Evolutionary conservation across 2,113 vertebrate species (phyloP).

Genomic region (Rallus limicola): DNA sequence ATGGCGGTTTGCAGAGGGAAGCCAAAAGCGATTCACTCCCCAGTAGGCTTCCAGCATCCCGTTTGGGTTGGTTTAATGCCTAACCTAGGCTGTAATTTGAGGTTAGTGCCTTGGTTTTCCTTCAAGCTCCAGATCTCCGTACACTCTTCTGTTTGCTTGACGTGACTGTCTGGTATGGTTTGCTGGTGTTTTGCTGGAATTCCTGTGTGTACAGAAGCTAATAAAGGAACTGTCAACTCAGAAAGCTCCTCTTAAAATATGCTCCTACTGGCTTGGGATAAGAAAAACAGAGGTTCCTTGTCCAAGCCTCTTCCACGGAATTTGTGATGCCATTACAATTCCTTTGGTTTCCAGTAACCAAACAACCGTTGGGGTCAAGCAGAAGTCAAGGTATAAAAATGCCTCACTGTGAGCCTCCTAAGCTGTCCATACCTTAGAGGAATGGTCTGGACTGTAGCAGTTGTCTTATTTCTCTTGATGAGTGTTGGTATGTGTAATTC

Average conservation of each 20-base stretch:
- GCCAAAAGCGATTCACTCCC: conserved; percentile 8
- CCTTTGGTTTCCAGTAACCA: conserved; percentile 31
- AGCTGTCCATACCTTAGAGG: not conserved
- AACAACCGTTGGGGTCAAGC: not conserved
- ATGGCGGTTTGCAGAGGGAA: not conserved
- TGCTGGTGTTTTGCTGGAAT: conserved; percentile 43
- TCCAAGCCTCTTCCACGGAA: not conserved
- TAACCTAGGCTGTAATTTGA: conserved; percentile 29
- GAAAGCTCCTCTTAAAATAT: not conserved
- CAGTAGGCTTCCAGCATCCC: conserved; percentile 1
- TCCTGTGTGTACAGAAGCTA: conserved; percentile 31
- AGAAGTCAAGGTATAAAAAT: conserved; percentile 56
- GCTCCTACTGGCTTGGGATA: not conserved
- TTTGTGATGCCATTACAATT: conserved; percentile 2
- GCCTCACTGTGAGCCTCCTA: not conserved
- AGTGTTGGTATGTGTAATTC: not conserved
- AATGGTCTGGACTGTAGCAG: not conserved
- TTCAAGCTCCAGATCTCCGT: not conserved
- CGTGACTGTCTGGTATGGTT: not conserved
- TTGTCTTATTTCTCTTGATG: not conserved
- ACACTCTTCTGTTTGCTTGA: not conserved
- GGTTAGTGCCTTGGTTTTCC: conserved; percentile 37
- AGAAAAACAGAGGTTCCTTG: not conserved
- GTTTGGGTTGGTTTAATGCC: conserved; percentile 52
- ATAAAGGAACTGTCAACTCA: conserved; percentile 27